Evolutionary conservation across 2,888 invertebrate species (phyloP).

Genomic region (Cancer borealis): DNA sequence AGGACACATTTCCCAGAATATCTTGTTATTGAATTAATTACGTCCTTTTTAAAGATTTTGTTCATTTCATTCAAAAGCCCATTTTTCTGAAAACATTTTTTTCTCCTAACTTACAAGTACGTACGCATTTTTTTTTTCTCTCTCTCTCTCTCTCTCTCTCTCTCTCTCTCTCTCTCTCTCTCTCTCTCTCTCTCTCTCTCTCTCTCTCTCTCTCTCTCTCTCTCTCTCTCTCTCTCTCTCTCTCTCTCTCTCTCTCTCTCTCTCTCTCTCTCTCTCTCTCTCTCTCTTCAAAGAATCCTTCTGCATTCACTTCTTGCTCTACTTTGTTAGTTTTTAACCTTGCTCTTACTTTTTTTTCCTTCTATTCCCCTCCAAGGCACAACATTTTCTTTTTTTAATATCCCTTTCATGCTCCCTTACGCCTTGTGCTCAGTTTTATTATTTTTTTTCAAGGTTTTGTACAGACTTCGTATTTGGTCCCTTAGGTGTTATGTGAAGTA

Average conservation of each 20-base stretch:
- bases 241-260: slow-evolving; percentile 43
- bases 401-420: background rate
- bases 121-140: background rate
- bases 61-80: background rate
- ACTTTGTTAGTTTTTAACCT: slow-evolving; percentile 23
- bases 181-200: slow-evolving; percentile 1
- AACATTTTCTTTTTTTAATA: background rate
- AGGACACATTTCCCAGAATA: background rate
- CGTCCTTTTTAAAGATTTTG: background rate
- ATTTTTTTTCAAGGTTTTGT: background rate
- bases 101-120: background rate
- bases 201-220: slow-evolving; percentile 13
- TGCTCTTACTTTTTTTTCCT: background rate
- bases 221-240: slow-evolving; percentile 38
- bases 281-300: slow-evolving; percentile 6
- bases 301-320: slow-evolving; percentile 5
- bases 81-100: background rate
- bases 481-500: background rate
- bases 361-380: background rate
- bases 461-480: background rate
- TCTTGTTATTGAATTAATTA: slow-evolving; percentile 9
- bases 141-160: slow-evolving; percentile 20
- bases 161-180: slow-evolving; percentile 20
- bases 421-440: background rate
- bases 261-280: slow-evolving; percentile 27